phyloP scores from a whole-genome alignment of 2,888 invertebrate genomes.

The Bellardia bayeri region DNA sequence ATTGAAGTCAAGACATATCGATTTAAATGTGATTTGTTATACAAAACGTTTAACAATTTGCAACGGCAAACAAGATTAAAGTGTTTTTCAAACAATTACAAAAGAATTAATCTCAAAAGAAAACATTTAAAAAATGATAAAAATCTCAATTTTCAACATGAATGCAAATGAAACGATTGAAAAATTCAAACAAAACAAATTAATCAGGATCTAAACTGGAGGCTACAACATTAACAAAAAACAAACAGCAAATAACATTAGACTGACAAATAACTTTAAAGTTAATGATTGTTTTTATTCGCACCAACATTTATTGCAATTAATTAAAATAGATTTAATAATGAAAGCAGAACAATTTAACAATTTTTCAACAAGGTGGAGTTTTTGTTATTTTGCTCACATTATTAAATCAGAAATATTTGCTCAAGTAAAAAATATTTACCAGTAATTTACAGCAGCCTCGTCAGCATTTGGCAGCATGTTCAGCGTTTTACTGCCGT shows the following conservation, averaged over 20 bases:
- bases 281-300: slow-evolving; percentile 55
- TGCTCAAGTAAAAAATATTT: slow-evolving; percentile 3
- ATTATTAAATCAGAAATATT: slow-evolving; percentile 24
- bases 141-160: slow-evolving; percentile 36
- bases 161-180: slow-evolving; percentile 36
- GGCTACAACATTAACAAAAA: slow-evolving; percentile 45
- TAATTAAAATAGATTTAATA: slow-evolving; percentile 57
- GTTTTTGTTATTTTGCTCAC: slow-evolving; percentile 4
- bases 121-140: slow-evolving; percentile 4
- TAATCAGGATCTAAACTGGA: slow-evolving; percentile 68
- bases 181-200: slow-evolving; percentile 56
- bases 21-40: slow-evolving; percentile 57
- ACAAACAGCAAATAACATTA: slow-evolving; percentile 21
- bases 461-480: neutral
- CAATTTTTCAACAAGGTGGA: slow-evolving; percentile 41
- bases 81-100: slow-evolving; percentile 37
- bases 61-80: slow-evolving; percentile 47
- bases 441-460: slow-evolving; percentile 6
- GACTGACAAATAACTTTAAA: slow-evolving; percentile 52
- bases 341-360: slow-evolving; percentile 45
- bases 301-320: slow-evolving; percentile 58
- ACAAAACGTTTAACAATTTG: slow-evolving; percentile 51
- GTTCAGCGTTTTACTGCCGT: neutral
- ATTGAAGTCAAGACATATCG: slow-evolving; percentile 57
- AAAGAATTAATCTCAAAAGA: slow-evolving; percentile 35